phyloP scores from a whole-genome alignment of 2,888 invertebrate genomes.

The Galerucella nymphaeae region DNA sequence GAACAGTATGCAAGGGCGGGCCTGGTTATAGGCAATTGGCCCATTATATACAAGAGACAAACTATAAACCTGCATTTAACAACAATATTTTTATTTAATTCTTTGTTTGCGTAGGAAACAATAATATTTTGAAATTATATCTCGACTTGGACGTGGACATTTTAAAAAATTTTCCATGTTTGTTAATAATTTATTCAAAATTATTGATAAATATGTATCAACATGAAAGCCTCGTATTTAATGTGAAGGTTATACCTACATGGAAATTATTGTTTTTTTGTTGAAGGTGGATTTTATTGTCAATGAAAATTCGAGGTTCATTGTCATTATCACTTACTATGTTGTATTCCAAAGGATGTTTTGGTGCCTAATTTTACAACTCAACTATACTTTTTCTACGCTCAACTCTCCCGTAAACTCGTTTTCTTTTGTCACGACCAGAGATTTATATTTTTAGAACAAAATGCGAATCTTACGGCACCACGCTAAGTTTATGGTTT shows the following conservation, averaged over 20 bases:
- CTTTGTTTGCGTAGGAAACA: not conserved
- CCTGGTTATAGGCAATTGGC: too few relatives aligned
- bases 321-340: too few relatives aligned
- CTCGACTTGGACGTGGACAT: too few relatives aligned
- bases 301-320: not conserved
- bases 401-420: not conserved
- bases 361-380: too few relatives aligned
- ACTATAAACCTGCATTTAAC: too few relatives aligned
- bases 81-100: not conserved
- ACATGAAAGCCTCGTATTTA: slow-evolving; percentile 43
- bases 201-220: slow-evolving; percentile 48
- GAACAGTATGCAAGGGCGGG: too few relatives aligned
- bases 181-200: slow-evolving; percentile 34
- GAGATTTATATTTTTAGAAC: slow-evolving; percentile 20
- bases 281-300: not conserved
- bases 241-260: slow-evolving; percentile 27
- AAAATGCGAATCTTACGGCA: slow-evolving; percentile 5
- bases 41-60: too few relatives aligned
- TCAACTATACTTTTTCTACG: not conserved
- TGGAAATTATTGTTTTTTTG: not conserved
- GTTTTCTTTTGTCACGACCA: not conserved
- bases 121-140: not conserved
- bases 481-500: slow-evolving; percentile 9
- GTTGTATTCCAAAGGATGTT: too few relatives aligned
- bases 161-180: slow-evolving; percentile 29